A percentile compares a stretch with the other conserved stretches of the same genome.
Evolutionary conservation across 2,888 invertebrate genomes (phyloP).

Genomic region (Leptopterna dolabrata): DNA sequence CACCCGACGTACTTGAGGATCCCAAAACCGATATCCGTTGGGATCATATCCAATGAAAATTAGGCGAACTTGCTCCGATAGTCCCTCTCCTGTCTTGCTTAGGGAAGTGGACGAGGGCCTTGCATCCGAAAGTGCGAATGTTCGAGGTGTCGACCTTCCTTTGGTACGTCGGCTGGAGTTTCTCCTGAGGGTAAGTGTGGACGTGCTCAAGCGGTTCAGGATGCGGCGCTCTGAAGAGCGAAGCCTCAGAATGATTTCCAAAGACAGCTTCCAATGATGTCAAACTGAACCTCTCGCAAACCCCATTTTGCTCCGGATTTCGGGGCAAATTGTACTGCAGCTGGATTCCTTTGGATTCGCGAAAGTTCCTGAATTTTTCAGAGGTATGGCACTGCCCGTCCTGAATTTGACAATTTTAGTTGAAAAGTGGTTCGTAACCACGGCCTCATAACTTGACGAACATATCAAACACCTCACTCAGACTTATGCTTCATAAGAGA

Average conservation of each 20-base stretch:
- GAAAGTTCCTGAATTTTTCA: conserved; percentile 61
- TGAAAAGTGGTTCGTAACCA: not conserved
- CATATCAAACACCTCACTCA: conserved; percentile 61
- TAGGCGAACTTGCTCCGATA: conserved; percentile 9
- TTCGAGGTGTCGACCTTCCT: conserved; percentile 32
- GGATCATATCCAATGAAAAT: conserved; percentile 44
- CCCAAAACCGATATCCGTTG: conserved; percentile 30
- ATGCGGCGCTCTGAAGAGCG: conserved; percentile 60
- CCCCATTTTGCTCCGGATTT: conserved; percentile 64
- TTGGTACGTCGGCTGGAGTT: conserved; percentile 54
- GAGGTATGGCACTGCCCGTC: conserved; percentile 60
- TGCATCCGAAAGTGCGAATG: conserved; percentile 9
- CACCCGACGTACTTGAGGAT: not conserved
- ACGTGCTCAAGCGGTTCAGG: conserved; percentile 55
- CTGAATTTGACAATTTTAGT: not conserved
- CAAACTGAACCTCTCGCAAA: conserved; percentile 63
- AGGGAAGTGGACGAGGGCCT: conserved; percentile 40
- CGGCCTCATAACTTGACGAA: conserved; percentile 7
- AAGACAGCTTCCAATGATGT: conserved; percentile 61
- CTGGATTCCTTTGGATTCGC: conserved; percentile 61
- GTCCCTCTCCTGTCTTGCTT: conserved; percentile 47
- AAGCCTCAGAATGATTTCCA: conserved; percentile 62
- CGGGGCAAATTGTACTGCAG: conserved; percentile 62
- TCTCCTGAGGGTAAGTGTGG: not conserved
- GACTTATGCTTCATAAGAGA: conserved; percentile 62